Evolutionary conservation across 1,140 invertebrate genomes (phyloP), one percentile per base, ranked within the genome.

Genomic region (Dufourea novaeangliae): DNA sequence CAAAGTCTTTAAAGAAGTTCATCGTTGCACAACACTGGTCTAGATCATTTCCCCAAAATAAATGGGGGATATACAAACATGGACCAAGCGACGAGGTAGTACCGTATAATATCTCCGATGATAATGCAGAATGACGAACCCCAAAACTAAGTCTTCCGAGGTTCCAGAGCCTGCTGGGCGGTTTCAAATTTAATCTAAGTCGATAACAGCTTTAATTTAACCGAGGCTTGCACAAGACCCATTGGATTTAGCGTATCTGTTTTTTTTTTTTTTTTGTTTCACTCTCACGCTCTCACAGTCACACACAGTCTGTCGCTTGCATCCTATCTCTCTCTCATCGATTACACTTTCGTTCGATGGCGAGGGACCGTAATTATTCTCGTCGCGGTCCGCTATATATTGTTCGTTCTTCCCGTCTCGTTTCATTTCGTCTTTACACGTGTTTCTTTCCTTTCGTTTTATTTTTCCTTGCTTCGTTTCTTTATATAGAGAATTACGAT

Each of bases 171-270:
- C 32, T 44, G 41, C 12, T 8, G 8, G 44, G 22, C 22, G 20
- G 34, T 37, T 46, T 29, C 29, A 85, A 89, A 89, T 89, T 89
- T 77, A 83, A 89, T 88, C 87, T 89, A 89, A 88, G 79, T 88
- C 83, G 80, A 89, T 82, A 86, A 90, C 86, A 84, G 86, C 82
- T 75, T 62, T 85, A 89, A 90, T 88, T 87, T 84, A 90, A 89
- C 79, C 85, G 83, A 90, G 82, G 84, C 86, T 90, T 90, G 90
- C 90, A 90, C 89, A 90, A 85, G 87, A 89, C 90, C 90, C 90
- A 87, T 88, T 85, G 82, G 80, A 87, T 87, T 76, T 76, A 76
- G 86, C 87, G 82, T 77, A 78, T 77, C 59, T 71, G 74, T 54
- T 64, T 37, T 56, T 29, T 22, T 56, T 44, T 61, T 78, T 56